Conservation (phyloP, 2,113 vertebrate genomes). For the Callocephalon fimbriatum region DNA sequence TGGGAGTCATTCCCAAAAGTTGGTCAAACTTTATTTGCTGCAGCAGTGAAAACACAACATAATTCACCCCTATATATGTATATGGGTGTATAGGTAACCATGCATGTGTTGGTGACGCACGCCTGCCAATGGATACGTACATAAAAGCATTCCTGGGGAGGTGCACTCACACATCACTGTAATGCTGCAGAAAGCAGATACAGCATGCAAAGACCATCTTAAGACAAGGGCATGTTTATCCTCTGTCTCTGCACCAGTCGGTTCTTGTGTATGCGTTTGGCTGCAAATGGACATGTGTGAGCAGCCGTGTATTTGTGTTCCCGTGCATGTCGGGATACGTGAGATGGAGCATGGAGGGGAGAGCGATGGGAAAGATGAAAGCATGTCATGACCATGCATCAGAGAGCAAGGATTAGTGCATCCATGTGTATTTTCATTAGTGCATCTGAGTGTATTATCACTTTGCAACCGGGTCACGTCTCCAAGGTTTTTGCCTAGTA, state of each 20-base stretch:
- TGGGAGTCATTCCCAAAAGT: neutral
- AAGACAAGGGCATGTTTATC: accelerated
- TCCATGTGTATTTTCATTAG: neutral
- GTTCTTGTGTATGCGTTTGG: neutral
- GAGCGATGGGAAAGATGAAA: neutral
- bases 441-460: accelerated
- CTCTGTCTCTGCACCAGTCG: accelerated
- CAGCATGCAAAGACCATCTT: accelerated
- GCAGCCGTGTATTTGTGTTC: neutral
- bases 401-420: neutral
- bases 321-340: accelerated
- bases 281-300: accelerated
- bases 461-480: accelerated
- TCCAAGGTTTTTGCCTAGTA: neutral
- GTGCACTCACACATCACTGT: accelerated
- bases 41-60: accelerated
- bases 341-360: too few species aligned
- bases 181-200: accelerated
- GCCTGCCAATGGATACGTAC: accelerated
- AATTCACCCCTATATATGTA: accelerated
- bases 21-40: neutral
- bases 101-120: accelerated
- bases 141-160: neutral
- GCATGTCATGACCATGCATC: accelerated
- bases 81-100: accelerated